These are phyloP conservation scores for Drosophila rhopaloa DNA, from an alignment of 1,140 invertebrate species.

Conservation along the genomic window DNA sequence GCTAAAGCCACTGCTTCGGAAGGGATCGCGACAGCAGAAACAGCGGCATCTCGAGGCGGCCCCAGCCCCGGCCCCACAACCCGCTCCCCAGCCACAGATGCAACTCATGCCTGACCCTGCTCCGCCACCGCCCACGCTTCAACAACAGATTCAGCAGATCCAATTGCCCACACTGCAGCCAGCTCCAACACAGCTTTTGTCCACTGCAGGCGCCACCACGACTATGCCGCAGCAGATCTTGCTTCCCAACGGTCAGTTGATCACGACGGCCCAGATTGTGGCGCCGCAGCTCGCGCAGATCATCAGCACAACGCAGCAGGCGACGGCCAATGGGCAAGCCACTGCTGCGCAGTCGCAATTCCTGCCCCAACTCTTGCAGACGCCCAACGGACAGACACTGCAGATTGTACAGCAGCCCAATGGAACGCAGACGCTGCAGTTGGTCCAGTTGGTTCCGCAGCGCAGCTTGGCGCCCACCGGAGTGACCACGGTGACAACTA, in stretches of 20 bases:
- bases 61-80: constrained; percentile 9
- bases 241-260: constrained; percentile 82
- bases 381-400: constrained; percentile 73
- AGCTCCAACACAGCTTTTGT: constrained; percentile 57
- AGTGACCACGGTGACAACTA: constrained; percentile 30
- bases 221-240: constrained; percentile 75
- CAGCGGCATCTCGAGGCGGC: constrained; percentile 54
- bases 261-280: constrained; percentile 80
- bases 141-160: constrained; percentile 65
- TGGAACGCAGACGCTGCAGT: constrained; percentile 76
- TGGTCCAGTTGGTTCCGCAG: constrained; percentile 73
- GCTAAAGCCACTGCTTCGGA: constrained; percentile 54
- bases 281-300: constrained; percentile 70
- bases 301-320: constrained; percentile 52
- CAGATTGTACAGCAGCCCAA: constrained; percentile 82
- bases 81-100: constrained; percentile 21
- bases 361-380: constrained; percentile 75
- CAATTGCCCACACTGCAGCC: constrained; percentile 61
- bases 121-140: constrained; percentile 41
- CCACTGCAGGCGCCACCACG: constrained; percentile 46
- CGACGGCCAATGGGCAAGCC: constrained; percentile 32
- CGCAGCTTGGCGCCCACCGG: constrained; percentile 45
- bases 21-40: constrained; percentile 61
- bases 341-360: constrained; percentile 65
- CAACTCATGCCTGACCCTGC: constrained; percentile 57